Base-by-base conservation (phyloP, 2,888 invertebrate genomes). In the Tetheella fluctuosa region DNA sequence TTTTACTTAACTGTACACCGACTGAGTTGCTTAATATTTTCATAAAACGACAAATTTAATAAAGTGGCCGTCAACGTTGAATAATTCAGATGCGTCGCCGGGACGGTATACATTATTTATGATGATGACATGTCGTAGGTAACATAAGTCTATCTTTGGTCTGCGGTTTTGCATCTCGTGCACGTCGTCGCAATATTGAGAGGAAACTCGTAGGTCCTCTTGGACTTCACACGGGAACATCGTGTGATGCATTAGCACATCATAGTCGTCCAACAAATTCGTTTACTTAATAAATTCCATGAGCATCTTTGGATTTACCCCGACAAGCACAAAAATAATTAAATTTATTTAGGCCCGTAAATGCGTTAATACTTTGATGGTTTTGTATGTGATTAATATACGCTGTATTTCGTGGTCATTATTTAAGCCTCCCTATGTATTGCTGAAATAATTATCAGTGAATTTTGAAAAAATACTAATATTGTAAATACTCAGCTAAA, bases 51-150 rank as follows among this genome's bases (percentile, higher is more conserved):
- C 89, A 88, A 90, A 91, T 92, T 91, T 90, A 91, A 92, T 92
- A 91, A 90, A 91, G 87, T 90, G 88, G 83, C 84, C 86, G 84
- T 84, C 82, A 81, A 76, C 84, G 86, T 86, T 91, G 90, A 91
- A 92, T 91, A 81, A 92, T 91, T 91, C 92, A 93, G 79, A 79
- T 79, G 77, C 76, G 76, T 74, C 76, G 83, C 71, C 74, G 83
- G 85, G 76, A 77, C 81, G 80, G 74, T 81, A 90, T 92, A 90
- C 89, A 92, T 92, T 90, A 92, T 92, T 92, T 91, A 92, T 90
- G 87, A 84, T 88, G 88, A 91, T 91, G 85, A 88, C 86, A 89
- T 88, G 90, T 89, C 85, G 84, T 78, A 83, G 84, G 85, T 82
- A 83, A 84, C 85, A 84, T 81, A 85, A 83, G 83, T 86, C 83